Conservation (phyloP, 2,888 invertebrate genomes). For the Beris morrisii region DNA sequence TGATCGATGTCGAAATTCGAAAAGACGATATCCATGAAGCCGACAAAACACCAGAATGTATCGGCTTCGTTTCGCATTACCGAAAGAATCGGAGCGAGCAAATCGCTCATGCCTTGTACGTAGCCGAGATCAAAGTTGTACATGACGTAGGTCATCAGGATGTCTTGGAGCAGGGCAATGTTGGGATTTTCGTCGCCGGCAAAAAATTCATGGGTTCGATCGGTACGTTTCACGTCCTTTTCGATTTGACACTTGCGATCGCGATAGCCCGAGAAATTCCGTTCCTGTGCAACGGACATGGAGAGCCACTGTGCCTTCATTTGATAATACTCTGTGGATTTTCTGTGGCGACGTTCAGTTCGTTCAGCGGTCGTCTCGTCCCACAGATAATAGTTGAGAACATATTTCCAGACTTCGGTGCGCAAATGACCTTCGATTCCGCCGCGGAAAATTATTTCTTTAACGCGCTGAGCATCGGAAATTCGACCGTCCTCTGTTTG, state of each 20-base stretch:
- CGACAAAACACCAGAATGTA: slow-evolving; percentile 98
- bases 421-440: slow-evolving; percentile 78
- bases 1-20: slow-evolving; percentile 97
- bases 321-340: slow-evolving; percentile 83
- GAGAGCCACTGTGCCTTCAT: slow-evolving; percentile 98
- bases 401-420: slow-evolving; percentile 90
- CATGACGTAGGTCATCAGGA: slow-evolving; percentile 98
- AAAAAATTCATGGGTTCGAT: slow-evolving; percentile 86
- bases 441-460: slow-evolving; percentile 88
- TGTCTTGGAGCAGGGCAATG: slow-evolving; percentile 79
- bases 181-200: slow-evolving; percentile 94
- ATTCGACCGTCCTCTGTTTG: slow-evolving; percentile 81
- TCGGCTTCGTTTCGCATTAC: slow-evolving; percentile 92
- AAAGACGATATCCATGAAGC: slow-evolving; percentile 92
- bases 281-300: slow-evolving; percentile 84
- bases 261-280: slow-evolving; percentile 81
- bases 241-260: slow-evolving; percentile 94
- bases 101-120: slow-evolving; percentile 97
- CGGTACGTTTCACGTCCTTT: slow-evolving; percentile 96
- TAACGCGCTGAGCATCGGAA: slow-evolving; percentile 74
- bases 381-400: slow-evolving; percentile 88
- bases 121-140: slow-evolving; percentile 97
- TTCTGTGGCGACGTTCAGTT: slow-evolving; percentile 67
- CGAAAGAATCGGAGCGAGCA: slow-evolving; percentile 88
- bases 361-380: slow-evolving; percentile 73